phyloP scores from a whole-genome alignment of 2,113 vertebrate genomes.

The Isurus oxyrinchus region DNA sequence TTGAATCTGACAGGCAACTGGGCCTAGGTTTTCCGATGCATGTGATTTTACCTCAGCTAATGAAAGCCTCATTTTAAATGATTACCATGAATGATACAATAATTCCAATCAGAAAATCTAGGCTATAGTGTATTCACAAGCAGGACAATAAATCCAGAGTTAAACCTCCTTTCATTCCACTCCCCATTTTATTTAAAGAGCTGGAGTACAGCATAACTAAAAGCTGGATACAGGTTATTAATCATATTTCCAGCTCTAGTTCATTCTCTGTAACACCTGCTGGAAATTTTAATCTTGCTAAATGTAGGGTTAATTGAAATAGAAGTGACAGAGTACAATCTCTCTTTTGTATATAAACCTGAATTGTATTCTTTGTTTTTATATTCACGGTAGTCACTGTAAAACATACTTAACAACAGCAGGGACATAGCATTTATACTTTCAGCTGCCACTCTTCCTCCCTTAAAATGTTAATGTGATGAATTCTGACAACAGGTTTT shows the following conservation, averaged over 20 bases:
- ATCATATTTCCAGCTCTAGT: neutral
- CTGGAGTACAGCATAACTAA: neutral
- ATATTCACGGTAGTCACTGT: neutral
- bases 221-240: neutral
- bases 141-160: neutral
- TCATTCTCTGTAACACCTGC: neutral
- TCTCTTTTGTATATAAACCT: neutral
- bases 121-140: neutral
- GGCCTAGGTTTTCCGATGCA: neutral
- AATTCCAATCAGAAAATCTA: neutral
- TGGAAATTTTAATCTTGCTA: neutral
- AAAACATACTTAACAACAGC: neutral
- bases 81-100: neutral
- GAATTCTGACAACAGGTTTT: neutral
- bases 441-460: neutral
- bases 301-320: neutral
- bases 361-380: neutral
- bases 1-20: neutral
- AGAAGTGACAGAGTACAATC: neutral
- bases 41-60: neutral
- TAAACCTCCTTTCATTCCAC: neutral
- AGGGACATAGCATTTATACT: too few species aligned
- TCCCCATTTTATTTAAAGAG: neutral
- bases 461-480: constrained; percentile 7
- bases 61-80: neutral